phyloP scores from a whole-genome alignment of 1,140 invertebrate species.

The Nasonia giraulti region DNA sequence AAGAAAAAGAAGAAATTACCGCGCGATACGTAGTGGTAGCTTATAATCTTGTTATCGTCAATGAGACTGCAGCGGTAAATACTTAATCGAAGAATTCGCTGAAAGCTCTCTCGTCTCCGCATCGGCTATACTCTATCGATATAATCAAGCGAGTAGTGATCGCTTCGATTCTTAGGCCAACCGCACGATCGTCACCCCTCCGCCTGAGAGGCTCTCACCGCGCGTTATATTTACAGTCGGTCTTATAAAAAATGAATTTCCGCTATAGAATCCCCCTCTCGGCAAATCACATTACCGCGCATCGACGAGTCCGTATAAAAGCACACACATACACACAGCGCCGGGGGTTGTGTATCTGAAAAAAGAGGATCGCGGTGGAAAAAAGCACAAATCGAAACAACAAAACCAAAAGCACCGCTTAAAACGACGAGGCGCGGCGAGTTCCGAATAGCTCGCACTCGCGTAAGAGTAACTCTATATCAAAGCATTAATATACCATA shows the following conservation, averaged over 20 bases:
- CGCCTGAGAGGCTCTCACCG: background rate
- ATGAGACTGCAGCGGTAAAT: constrained; percentile 21
- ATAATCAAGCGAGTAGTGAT: constrained; percentile 1
- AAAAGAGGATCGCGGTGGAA: background rate
- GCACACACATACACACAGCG: background rate
- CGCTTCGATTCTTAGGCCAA: constrained; percentile 13
- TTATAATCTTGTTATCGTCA: constrained; percentile 47
- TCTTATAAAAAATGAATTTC: constrained; percentile 47
- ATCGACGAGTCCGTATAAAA: constrained; percentile 11
- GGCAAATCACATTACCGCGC: no score
- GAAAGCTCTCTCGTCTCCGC: background rate
- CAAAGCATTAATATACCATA: constrained; percentile 50
- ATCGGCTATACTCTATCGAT: constrained; percentile 44
- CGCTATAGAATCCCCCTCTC: constrained; percentile 11
- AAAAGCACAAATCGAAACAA: background rate
- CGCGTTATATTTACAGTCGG: background rate
- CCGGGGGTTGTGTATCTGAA: background rate
- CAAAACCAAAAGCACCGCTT: constrained; percentile 16
- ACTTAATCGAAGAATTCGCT: constrained; percentile 41
- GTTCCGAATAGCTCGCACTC: background rate
- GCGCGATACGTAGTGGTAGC: background rate
- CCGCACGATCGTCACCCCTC: background rate
- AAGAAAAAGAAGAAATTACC: constrained; percentile 18
- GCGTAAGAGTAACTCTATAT: constrained; percentile 38
- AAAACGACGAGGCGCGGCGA: constrained; percentile 8